Evolutionary conservation across 2,888 invertebrate species (phyloP).

Genomic region (Erebia palarica): DNA sequence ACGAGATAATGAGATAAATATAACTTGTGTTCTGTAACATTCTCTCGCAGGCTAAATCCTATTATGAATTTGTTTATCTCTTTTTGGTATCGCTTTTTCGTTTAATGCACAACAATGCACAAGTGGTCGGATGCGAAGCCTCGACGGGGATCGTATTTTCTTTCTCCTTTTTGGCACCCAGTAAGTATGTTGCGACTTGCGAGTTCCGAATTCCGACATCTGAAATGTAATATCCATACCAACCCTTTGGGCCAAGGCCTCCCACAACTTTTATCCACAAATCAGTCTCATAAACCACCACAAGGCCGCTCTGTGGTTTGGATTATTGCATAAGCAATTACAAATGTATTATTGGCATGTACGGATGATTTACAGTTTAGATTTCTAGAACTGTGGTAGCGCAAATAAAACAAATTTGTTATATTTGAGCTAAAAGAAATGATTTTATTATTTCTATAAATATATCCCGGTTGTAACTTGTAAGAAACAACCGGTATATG

Average conservation of each 20-base stretch:
- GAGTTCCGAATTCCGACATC: background rate
- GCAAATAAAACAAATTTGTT: background rate
- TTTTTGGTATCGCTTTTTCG: too few species aligned
- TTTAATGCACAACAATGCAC: too few species aligned
- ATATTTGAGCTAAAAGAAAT: too few species aligned
- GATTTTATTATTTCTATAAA: too few species aligned
- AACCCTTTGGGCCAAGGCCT: constrained; percentile 31
- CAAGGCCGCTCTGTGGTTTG: constrained; percentile 38
- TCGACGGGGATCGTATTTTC: background rate
- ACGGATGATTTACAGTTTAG: constrained; percentile 21
- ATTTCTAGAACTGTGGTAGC: background rate
- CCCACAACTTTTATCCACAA: constrained; percentile 34
- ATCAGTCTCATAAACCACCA: constrained; percentile 36
- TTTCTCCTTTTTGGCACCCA: background rate
- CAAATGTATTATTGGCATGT: constrained; percentile 32
- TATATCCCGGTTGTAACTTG: too few species aligned
- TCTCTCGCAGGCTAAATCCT: too few species aligned
- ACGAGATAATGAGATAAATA: too few species aligned
- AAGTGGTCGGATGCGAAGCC: too few species aligned
- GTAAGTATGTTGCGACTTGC: too few species aligned
- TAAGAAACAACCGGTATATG: too few species aligned
- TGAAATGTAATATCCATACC: constrained; percentile 13
- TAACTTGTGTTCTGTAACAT: too few species aligned
- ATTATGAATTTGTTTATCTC: too few species aligned
- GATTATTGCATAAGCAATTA: constrained; percentile 32